Base-by-base conservation (phyloP, 2,888 invertebrate genomes). In the Vannuccia rotundouncinata region DNA sequence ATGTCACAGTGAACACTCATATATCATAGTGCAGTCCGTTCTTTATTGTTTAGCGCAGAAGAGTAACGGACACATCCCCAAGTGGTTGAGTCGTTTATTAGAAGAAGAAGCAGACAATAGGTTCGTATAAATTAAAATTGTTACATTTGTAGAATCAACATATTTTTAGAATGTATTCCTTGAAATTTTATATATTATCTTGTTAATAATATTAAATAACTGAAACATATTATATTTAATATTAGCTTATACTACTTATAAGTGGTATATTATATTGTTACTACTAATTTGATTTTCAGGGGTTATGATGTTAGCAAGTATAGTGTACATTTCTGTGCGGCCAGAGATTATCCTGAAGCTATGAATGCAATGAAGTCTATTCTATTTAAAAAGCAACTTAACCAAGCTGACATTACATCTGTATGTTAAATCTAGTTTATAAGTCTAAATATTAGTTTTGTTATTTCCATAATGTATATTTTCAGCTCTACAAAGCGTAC, bases 1-100 rank as follows among this genome's bases (percentile, higher is more conserved):
- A 2, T 80, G 80, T 30, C 59, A 80, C 29, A 80, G 77, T 80
- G 80, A 80, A 27, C 80, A 80, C 59, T 45, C 30, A n/a, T 80
- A 80, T 59, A 25, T 80, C n/a, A 80, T 80, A n/a, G 31, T 80
- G 1, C 80, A 80, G 28, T 77, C 74, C 5, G 29, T 80, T 29
- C 78, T 80, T 5, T 78, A 80, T 22, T 77, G 74, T 29, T 17
- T 80, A 25, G 45, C 31, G n/a, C 80, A 80, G 45, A 31, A 79
- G 22, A 80, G 30, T 22, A 80, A 80, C 25, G 29, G 29, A 2
- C 78, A 79, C 28, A 31, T 74, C 17, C 66, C 76, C 22, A 80
- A 80, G 29, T 31, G 59, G 25, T 45, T 80, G 10, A 80, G 79
- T 79, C 29, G 80, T 25, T 10, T 45, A 17, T 29, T 80, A 5